A percentile compares a stretch with the other conserved stretches of the same genome.
phyloP scores from a whole-genome alignment of 1,140 invertebrate genomes.

The Cataglyphis hispanica region DNA sequence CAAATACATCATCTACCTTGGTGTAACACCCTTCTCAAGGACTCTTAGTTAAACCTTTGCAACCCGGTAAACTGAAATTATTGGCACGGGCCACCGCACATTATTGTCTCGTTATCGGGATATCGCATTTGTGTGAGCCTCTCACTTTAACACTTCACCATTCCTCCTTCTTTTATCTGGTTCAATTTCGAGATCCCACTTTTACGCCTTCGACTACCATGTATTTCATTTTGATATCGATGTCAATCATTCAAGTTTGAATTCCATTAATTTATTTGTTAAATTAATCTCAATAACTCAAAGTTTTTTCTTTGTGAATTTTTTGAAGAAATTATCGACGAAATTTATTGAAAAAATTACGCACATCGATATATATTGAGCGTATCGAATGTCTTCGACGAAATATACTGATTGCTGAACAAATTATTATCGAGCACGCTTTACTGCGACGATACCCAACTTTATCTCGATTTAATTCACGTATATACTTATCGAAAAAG shows the following conservation, averaged over 20 bases:
- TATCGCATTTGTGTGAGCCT: slow-evolving; percentile 65
- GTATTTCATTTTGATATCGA: not conserved
- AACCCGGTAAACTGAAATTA: slow-evolving; percentile 76
- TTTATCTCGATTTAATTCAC: slow-evolving; percentile 68
- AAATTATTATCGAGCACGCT: slow-evolving; percentile 60
- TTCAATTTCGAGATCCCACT: slow-evolving; percentile 16
- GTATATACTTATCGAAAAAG: slow-evolving; percentile 68
- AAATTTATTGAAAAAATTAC: slow-evolving; percentile 6
- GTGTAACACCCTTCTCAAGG: slow-evolving; percentile 43
- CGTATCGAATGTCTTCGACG: not conserved
- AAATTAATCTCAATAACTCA: not conserved
- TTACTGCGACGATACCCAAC: slow-evolving; percentile 25
- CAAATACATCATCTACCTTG: not conserved
- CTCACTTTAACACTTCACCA: slow-evolving; percentile 62
- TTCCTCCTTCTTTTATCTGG: slow-evolving; percentile 35
- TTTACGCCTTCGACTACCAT: not conserved
- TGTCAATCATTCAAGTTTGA: not conserved
- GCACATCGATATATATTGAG: not conserved
- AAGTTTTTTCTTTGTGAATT: not conserved
- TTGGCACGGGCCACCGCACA: slow-evolving; percentile 72
- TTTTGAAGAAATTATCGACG: not conserved
- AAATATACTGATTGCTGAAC: slow-evolving; percentile 11
- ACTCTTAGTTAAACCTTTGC: not conserved
- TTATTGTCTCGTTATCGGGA: slow-evolving; percentile 78
- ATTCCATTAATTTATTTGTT: not conserved